These are phyloP conservation scores for Paramuricea clavata DNA, from an alignment of 92 coral and sea anemone genomes.

Conservation along the genomic window DNA sequence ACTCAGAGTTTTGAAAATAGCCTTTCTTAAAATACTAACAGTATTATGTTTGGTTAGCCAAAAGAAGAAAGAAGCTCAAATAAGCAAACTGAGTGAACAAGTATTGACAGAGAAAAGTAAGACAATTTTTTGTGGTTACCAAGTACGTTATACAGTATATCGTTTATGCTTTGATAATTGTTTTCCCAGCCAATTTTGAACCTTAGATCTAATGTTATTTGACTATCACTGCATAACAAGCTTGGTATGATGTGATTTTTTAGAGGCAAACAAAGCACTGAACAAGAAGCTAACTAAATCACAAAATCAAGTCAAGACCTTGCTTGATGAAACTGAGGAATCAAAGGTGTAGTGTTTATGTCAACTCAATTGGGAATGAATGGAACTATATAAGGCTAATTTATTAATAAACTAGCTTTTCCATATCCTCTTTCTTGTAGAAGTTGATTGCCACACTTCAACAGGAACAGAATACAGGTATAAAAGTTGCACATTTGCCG, in stretches of 20 bases:
- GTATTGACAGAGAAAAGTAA: conserved; percentile 59
- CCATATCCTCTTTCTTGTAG: neutral
- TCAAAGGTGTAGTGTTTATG: neutral
- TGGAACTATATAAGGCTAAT: neutral
- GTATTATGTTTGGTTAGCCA: conserved; percentile 35
- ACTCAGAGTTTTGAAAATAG: no score
- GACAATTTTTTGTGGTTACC: neutral
- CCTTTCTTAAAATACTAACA: neutral
- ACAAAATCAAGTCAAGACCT: conserved; percentile 9
- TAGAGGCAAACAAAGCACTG: conserved; percentile 11
- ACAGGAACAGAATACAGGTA: neutral
- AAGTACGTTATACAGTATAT: no score
- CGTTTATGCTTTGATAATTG: no score
- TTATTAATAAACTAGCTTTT: neutral
- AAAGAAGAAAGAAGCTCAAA: conserved; percentile 56
- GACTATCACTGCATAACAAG: no score
- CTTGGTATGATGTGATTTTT: neutral
- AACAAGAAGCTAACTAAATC: conserved; percentile 4
- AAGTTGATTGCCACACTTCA: neutral
- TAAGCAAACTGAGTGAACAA: conserved; percentile 72
- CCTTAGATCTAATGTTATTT: no score
- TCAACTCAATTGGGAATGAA: no score
- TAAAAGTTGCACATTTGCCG: neutral
- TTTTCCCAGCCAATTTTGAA: no score
- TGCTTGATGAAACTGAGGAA: neutral